Evolutionary conservation across 2,888 invertebrate species (phyloP).

Genomic region (Chrysolina americana): DNA sequence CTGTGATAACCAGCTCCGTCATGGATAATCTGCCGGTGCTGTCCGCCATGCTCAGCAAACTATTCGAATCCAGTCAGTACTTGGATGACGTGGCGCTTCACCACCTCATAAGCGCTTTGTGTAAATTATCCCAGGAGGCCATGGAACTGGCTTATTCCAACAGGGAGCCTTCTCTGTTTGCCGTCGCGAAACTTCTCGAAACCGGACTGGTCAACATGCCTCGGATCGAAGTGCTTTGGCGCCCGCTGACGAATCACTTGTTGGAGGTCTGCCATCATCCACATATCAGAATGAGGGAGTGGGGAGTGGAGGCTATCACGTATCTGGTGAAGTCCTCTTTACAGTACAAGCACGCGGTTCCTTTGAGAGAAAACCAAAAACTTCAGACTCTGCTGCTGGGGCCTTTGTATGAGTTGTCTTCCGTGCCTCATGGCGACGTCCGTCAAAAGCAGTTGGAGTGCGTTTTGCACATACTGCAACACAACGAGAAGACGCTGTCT

Average conservation of each 20-base stretch:
- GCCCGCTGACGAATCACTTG: conserved; percentile 95
- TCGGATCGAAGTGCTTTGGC: conserved; percentile 94
- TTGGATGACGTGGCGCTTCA: conserved; percentile 88
- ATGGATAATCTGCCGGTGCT: conserved; percentile 90
- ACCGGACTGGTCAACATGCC: conserved; percentile 93
- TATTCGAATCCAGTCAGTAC: conserved; percentile 95
- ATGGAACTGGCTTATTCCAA: conserved; percentile 98
- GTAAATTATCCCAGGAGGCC: conserved; percentile 95
- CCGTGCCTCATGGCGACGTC: conserved; percentile 93
- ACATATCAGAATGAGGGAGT: conserved; percentile 94
- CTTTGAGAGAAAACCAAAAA: conserved; percentile 87
- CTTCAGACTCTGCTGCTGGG: conserved; percentile 89
- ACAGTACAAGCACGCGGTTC: conserved; percentile 87
- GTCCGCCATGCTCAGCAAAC: conserved; percentile 90
- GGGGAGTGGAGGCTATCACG: conserved; percentile 98
- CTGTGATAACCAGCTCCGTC: conserved; percentile 94
- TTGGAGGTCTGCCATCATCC: conserved; percentile 97
- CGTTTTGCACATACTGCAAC: conserved; percentile 92
- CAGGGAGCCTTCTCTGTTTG: conserved; percentile 96
- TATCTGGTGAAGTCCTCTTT: conserved; percentile 93
- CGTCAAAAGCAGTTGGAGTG: conserved; percentile 95
- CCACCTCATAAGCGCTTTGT: conserved; percentile 95
- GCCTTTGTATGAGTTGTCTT: conserved; percentile 92
- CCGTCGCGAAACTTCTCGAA: conserved; percentile 98
- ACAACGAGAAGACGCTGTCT: conserved; percentile 91